Conservation (phyloP, 2,113 vertebrate genomes). For the Meleagris gallopavo region DNA sequence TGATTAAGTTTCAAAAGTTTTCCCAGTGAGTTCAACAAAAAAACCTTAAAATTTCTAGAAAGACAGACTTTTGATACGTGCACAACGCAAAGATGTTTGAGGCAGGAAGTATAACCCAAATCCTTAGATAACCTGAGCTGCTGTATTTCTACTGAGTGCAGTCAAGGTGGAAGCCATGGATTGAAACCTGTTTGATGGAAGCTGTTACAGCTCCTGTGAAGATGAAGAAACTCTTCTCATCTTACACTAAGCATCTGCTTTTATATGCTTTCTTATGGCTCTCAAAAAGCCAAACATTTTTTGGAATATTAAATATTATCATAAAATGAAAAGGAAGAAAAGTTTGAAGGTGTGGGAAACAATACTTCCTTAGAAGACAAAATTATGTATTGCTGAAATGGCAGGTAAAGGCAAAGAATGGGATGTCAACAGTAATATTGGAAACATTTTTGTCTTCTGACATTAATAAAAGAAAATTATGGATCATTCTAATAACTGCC, state of each 20-base stretch:
- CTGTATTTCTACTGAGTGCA: not conserved
- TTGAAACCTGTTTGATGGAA: not conserved
- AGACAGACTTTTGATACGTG: not conserved
- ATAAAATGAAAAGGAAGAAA: not conserved
- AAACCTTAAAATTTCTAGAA: not conserved
- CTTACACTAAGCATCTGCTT: not conserved
- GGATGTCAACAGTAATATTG: not conserved
- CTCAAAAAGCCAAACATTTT: not conserved
- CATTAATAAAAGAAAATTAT: not conserved
- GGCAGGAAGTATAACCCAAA: not conserved
- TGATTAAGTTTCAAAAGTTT: not conserved
- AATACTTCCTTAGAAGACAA: not conserved
- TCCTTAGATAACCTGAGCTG: not conserved
- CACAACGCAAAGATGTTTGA: not conserved
- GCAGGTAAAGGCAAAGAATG: not conserved
- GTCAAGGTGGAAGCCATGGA: not conserved
- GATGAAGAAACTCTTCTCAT: not conserved
- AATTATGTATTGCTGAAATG: not conserved
- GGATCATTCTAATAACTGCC: not conserved
- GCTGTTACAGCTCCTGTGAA: not conserved
- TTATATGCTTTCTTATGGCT: rapidly evolving
- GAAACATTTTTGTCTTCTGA: not conserved
- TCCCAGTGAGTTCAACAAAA: not conserved
- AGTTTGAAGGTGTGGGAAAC: not conserved
- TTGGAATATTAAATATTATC: not conserved